These are phyloP conservation scores for Seira sanloemensis DNA, from an alignment of 2,888 invertebrate genomes.

Conservation along the genomic window DNA sequence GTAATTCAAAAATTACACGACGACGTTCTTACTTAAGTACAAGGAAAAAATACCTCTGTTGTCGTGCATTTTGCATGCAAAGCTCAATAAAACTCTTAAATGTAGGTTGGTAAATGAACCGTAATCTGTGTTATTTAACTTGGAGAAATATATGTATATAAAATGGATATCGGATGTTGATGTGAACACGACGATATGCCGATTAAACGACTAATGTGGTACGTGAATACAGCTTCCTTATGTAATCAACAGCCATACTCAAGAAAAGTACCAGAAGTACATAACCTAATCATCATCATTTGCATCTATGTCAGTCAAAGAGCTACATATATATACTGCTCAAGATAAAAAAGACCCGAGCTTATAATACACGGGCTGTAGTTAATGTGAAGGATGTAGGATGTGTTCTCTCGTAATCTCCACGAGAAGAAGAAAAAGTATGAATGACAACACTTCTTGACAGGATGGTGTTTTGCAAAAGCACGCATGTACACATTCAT, in stretches of 20 bases:
- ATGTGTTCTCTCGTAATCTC: not conserved
- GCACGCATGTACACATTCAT: not conserved
- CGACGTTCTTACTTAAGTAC: not conserved
- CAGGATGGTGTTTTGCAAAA: constrained; percentile 1
- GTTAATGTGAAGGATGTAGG: not conserved
- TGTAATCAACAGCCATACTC: not conserved
- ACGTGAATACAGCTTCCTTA: not conserved
- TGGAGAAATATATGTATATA: not conserved
- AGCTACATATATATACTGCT: too few relatives aligned
- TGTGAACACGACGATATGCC: not conserved
- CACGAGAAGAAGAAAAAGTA: not conserved
- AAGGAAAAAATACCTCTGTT: not conserved
- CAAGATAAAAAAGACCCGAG: not conserved
- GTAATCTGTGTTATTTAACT: too few relatives aligned
- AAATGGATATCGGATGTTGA: not conserved
- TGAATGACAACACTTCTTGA: not conserved
- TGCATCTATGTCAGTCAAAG: too few relatives aligned
- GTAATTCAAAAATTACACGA: not conserved
- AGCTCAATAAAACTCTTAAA: not conserved
- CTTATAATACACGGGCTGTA: not conserved
- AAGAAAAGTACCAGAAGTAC: not conserved
- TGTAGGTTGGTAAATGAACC: constrained; percentile 26
- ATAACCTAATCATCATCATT: not conserved
- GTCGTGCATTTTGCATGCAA: not conserved
- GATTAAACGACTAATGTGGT: not conserved